phyloP scores from a whole-genome alignment of 2,888 invertebrate species.

The Idaea aversata region DNA sequence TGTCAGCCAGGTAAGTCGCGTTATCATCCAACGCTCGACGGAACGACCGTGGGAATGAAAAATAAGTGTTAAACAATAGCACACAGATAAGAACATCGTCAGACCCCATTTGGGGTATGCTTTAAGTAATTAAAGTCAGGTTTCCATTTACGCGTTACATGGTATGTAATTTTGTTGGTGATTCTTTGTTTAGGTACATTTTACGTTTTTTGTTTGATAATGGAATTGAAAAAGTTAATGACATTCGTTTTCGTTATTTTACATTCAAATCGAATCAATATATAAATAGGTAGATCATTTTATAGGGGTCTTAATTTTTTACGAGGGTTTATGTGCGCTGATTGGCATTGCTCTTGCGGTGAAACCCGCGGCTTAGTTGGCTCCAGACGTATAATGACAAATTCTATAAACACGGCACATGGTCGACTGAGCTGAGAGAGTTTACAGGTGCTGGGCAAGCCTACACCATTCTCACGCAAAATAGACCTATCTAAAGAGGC shows the following conservation, averaged over 20 bases:
- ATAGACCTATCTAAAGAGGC: no score
- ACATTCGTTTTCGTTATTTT: neutral
- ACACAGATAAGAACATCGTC: slow-evolving; percentile 69
- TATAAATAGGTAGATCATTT: neutral
- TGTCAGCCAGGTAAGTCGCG: slow-evolving; percentile 45
- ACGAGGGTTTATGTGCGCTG: no score
- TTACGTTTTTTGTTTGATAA: slow-evolving; percentile 8
- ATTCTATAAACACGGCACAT: no score
- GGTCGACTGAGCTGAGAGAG: no score
- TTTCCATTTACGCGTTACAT: slow-evolving; percentile 50
- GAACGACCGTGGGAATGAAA: slow-evolving; percentile 76
- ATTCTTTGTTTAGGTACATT: slow-evolving; percentile 22
- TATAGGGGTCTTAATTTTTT: neutral
- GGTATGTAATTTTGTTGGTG: slow-evolving; percentile 20
- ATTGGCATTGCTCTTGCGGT: no score
- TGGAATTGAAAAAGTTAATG: slow-evolving; percentile 1
- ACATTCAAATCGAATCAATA: neutral
- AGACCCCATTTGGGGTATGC: slow-evolving; percentile 69
- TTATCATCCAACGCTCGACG: slow-evolving; percentile 64
- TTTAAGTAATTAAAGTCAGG: slow-evolving; percentile 62
- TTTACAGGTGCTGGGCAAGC: no score
- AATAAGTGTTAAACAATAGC: slow-evolving; percentile 77
- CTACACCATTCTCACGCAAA: no score
- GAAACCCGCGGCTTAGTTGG: no score
- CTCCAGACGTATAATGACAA: no score